Evolutionary conservation across 2,797 vertebrate genomes (phyloP).

Genomic region (Anguilla obscura): DNA sequence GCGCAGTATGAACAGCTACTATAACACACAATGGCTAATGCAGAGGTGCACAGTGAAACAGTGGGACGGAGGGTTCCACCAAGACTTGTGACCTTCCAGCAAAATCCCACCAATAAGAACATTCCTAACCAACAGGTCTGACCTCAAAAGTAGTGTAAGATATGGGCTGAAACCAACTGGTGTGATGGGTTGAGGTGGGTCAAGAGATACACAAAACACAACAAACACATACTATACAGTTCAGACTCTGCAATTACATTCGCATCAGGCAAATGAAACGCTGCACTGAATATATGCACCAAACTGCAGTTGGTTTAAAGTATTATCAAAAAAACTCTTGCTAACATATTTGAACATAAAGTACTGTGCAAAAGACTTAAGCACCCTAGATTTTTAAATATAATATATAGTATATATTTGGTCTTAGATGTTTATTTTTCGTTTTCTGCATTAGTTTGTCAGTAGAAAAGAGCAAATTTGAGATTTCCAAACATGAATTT

Average conservation of each 20-base stretch:
- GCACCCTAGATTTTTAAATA: too few relatives aligned
- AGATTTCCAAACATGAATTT: too few relatives aligned
- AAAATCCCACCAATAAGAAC: background rate
- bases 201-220: background rate
- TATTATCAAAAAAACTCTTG: background rate
- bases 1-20: background rate
- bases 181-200: background rate
- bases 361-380: too few relatives aligned
- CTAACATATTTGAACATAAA: background rate
- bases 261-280: background rate
- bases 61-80: background rate
- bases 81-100: background rate
- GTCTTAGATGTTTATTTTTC: too few relatives aligned
- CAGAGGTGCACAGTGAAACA: background rate
- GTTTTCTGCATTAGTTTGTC: too few relatives aligned
- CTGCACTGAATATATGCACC: background rate
- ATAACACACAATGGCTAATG: background rate
- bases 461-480: too few relatives aligned
- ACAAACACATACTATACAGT: background rate
- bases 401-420: too few relatives aligned
- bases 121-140: background rate
- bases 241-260: background rate
- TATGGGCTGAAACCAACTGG: background rate
- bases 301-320: background rate
- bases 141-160: background rate